phyloP scores from a whole-genome alignment of 2,888 invertebrate genomes.

The Dasypolia templi region DNA sequence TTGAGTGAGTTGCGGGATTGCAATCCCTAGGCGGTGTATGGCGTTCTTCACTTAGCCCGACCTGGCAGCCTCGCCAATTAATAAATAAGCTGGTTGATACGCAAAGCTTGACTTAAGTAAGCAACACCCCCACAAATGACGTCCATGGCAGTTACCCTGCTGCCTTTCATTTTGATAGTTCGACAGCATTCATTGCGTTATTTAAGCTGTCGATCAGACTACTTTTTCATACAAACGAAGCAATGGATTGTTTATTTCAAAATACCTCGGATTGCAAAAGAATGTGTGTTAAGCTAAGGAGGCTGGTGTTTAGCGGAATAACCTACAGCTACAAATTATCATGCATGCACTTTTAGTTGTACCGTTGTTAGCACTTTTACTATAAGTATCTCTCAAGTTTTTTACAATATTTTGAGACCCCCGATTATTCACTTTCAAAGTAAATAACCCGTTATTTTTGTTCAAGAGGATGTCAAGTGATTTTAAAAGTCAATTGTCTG shows the following conservation, averaged over 20 bases:
- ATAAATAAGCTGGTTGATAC: not conserved
- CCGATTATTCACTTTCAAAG: slow-evolving; percentile 30
- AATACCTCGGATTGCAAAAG: no score
- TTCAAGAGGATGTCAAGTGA: slow-evolving; percentile 30
- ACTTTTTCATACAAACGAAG: no score
- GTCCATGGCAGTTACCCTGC: not conserved
- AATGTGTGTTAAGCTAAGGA: not conserved
- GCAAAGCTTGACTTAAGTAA: not conserved
- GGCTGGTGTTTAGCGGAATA: not conserved
- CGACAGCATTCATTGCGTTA: no score
- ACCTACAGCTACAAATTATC: not conserved
- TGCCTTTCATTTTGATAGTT: no score
- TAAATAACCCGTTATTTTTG: slow-evolving; percentile 7
- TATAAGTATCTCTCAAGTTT: not conserved
- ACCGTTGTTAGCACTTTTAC: slow-evolving; percentile 13
- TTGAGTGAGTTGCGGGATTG: no score
- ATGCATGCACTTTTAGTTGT: not conserved
- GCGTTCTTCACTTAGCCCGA: not conserved
- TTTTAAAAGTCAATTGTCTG: slow-evolving; percentile 17
- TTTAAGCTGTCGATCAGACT: no score
- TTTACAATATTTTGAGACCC: slow-evolving; percentile 13
- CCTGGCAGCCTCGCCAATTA: not conserved
- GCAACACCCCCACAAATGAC: not conserved
- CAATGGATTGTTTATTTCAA: no score
- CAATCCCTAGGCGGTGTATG: not conserved